Base-by-base conservation (phyloP, 2,797 vertebrate genomes). In the Anableps anableps region DNA sequence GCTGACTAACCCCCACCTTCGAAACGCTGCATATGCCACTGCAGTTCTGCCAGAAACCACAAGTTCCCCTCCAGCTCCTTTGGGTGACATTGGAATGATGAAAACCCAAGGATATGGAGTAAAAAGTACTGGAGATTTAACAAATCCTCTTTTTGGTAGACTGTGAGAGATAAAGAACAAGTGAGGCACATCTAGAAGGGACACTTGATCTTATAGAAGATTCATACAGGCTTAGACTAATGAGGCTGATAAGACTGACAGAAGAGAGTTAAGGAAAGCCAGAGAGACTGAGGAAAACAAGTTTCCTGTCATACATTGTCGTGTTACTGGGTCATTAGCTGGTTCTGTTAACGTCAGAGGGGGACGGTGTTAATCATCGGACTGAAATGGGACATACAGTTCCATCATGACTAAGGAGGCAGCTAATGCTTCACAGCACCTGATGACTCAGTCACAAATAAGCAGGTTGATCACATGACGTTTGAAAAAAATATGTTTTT, bases 1-100 rank as follows among this genome's bases (percentile, higher is more conserved):
- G 78, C 85, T 80, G 74, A 80, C 84, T 81, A 78, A 86, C 53
- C 82, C 82, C 80, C 83, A 76, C 78, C 43, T 60, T 34, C 86
- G 94, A 94, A 92, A 89, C 78, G 79, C 90, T 90, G 87, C 88
- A 94, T 89, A 92, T 93, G 90, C 84, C 83, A 88, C 91, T 88
- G 93, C 91, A 91, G 89, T 80, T 93, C 89, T 91, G 91, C 88
- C 85, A 91, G 83, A 90, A 91, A 89, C 84, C 89, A 88, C 89
- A 45, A 83, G 88, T 93, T 90, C 91, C 88, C 86, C 91, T 89
- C 83, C 83, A 89, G 89, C 88, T 88, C 83, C 88, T 86, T 85
- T 1, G 77, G 86, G 82, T 91, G 93, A 92, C 92, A 86, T 89
- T 91, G 92, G 89, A 85, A 93, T 93, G 77, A 93, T 93, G 85